Percentiles rank a stretch among this genome's conserved stretches.
Conservation (phyloP, 2,113 vertebrate genomes). For the Butastur rufipennis region DNA sequence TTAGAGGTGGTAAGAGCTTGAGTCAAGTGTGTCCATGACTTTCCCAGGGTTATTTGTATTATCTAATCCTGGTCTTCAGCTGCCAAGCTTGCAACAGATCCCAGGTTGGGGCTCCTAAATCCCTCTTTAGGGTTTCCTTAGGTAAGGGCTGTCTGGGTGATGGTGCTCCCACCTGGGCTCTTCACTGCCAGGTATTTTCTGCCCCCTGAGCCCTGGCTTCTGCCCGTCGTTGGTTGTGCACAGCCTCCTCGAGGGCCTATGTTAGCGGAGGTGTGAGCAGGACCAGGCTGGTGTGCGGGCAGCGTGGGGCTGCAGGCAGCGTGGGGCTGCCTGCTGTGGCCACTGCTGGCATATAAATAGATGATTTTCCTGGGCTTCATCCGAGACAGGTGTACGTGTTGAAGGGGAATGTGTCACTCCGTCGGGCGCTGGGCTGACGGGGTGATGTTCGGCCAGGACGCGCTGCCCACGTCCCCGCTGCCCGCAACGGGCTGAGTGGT, state of each 20-base stretch:
- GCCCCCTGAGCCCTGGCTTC: background rate
- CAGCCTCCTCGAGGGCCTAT: background rate
- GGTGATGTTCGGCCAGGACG: background rate
- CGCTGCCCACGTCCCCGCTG: background rate
- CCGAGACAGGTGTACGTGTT: background rate
- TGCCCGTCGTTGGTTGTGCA: background rate
- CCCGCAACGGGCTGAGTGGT: background rate
- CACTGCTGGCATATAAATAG: slow-evolving; percentile 41
- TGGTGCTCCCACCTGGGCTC: background rate
- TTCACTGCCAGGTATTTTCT: background rate
- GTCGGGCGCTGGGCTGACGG: background rate
- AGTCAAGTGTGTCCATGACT: background rate
- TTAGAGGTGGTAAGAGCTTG: background rate
- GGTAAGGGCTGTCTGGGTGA: background rate
- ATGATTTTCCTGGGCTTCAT: slow-evolving; percentile 46
- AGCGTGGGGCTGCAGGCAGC: too few species aligned
- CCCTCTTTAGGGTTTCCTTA: background rate
- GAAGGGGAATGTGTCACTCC: background rate
- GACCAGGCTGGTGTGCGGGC: too few species aligned
- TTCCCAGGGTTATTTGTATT: background rate
- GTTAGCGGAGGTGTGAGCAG: background rate
- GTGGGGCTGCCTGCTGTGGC: background rate
- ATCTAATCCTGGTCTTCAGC: background rate
- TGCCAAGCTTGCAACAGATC: background rate
- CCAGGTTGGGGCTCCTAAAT: background rate